Evolutionary conservation across 2,797 vertebrate genomes (phyloP).

Genomic region (Cuculus canorus): DNA sequence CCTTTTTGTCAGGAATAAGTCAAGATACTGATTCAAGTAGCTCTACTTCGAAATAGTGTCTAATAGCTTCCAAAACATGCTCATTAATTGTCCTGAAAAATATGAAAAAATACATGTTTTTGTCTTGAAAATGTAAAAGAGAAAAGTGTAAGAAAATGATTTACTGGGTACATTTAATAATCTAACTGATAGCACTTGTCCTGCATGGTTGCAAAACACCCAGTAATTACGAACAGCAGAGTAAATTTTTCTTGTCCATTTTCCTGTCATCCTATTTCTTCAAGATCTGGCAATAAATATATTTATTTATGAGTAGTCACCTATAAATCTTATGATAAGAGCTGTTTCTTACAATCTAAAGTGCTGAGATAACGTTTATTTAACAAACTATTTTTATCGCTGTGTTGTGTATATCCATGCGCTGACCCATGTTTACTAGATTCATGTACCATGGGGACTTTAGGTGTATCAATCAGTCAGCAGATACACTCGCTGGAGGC

Average conservation of each 20-base stretch:
- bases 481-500: neutral
- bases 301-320: conserved; percentile 5
- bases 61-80: neutral
- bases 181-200: neutral
- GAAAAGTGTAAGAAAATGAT: neutral
- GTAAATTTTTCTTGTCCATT: neutral
- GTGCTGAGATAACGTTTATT: conserved; percentile 4
- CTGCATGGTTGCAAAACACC: neutral
- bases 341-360: neutral
- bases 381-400: neutral
- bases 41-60: neutral
- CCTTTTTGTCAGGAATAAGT: neutral
- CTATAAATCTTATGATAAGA: conserved; percentile 12
- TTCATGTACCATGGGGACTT: neutral
- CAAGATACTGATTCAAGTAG: neutral
- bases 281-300: neutral
- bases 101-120: neutral
- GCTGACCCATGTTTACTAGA: neutral
- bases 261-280: neutral
- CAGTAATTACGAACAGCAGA: neutral
- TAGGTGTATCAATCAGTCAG: conserved; percentile 1
- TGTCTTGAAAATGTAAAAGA: neutral
- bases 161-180: neutral
- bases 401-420: neutral
- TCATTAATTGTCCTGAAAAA: neutral